Conservation (phyloP, 2,888 invertebrate species). For the Drosophila demipolita region DNA sequence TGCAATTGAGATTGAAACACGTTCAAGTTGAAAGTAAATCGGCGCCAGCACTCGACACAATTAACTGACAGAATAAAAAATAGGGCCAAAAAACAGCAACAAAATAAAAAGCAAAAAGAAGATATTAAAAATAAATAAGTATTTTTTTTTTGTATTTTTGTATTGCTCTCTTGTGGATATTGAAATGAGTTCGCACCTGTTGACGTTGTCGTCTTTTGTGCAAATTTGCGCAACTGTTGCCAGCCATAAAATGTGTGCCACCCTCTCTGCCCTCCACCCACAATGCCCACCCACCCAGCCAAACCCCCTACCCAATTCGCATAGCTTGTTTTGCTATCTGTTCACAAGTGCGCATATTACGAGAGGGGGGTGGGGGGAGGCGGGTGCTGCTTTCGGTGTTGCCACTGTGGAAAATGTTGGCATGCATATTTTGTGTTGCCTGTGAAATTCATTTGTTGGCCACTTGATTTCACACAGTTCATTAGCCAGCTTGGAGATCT, state of each 20-base stretch:
- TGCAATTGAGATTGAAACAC: conserved; percentile 51
- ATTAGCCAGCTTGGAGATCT: conserved; percentile 37
- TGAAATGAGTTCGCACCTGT: conserved; percentile 69
- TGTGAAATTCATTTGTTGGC: conserved; percentile 37
- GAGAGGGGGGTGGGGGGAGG: background rate
- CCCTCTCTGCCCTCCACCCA: background rate
- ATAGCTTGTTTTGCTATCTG: conserved; percentile 37
- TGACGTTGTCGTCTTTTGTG: conserved; percentile 54
- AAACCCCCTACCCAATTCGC: background rate
- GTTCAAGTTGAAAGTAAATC: conserved; percentile 50
- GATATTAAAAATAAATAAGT: conserved; percentile 60
- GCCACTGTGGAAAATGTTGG: conserved; percentile 33
- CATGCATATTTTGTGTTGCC: conserved; percentile 35
- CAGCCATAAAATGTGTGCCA: conserved; percentile 18
- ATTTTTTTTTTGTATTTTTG: conserved; percentile 20
- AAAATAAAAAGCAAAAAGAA: conserved; percentile 21
- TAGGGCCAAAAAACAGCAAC: background rate
- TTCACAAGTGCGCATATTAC: conserved; percentile 26
- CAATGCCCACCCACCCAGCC: no score
- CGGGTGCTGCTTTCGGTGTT: background rate
- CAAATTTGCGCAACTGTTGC: conserved; percentile 74
- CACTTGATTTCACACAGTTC: conserved; percentile 39
- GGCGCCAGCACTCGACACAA: conserved; percentile 30
- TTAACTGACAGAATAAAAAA: conserved; percentile 16
- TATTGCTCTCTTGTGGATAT: conserved; percentile 51